Evolutionary conservation across 2,888 invertebrate genomes (phyloP).

Genomic region (Keiferia lycopersicella): DNA sequence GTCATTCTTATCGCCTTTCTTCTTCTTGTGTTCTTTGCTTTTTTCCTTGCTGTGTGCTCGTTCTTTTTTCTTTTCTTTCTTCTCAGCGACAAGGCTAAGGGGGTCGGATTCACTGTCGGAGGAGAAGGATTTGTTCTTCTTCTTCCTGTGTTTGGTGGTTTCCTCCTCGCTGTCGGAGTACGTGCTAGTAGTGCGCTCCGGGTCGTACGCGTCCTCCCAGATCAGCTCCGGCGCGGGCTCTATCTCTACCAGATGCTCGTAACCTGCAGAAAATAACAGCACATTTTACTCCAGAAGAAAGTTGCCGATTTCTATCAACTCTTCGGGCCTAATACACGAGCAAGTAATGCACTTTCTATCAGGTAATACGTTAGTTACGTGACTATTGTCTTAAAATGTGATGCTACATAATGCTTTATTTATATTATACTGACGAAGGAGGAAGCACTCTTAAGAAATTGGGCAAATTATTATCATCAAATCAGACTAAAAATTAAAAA

Average conservation of each 20-base stretch:
- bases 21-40: conserved; percentile 44
- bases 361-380: no score
- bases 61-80: conserved; percentile 58
- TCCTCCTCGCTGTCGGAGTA: conserved; percentile 38
- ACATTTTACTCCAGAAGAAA: background rate
- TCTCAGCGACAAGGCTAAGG: conserved; percentile 52
- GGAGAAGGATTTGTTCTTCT: conserved; percentile 44
- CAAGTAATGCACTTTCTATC: no score
- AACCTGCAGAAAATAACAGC: conserved; percentile 51
- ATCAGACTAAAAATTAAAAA: no score
- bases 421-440: no score
- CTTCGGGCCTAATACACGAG: background rate
- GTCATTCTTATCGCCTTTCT: conserved; percentile 34
- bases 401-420: no score
- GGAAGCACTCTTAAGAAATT: no score
- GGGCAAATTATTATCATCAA: no score
- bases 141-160: conserved; percentile 39
- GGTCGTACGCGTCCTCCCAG: conserved; percentile 51
- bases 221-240: conserved; percentile 63
- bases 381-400: no score
- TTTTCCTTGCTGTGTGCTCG: conserved; percentile 61
- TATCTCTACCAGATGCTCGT: conserved; percentile 70
- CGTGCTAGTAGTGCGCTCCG: conserved; percentile 47
- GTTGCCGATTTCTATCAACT: background rate
- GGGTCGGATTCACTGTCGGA: conserved; percentile 61